These are phyloP conservation scores for Octodon degus DNA, from an alignment of 2,113 vertebrate species.

Conservation along the genomic window DNA sequence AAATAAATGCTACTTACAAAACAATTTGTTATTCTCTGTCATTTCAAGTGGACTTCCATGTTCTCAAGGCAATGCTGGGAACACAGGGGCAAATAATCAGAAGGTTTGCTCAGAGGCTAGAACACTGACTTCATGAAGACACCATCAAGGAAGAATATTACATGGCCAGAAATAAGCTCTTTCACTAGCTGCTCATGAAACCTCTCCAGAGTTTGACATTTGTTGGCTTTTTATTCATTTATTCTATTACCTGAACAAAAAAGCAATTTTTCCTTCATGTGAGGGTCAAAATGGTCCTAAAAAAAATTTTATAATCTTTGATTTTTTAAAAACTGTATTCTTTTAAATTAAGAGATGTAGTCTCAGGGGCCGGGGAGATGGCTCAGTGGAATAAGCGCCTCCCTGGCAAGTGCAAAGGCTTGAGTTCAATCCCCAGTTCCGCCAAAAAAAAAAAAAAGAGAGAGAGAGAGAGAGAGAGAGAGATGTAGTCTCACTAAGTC, in stretches of 20 bases:
- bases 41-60: background rate
- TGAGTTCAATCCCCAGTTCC: no score
- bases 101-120: background rate
- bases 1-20: background rate
- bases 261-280: conserved; percentile 12
- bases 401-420: no score
- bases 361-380: no score
- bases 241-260: conserved; percentile 29
- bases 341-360: background rate
- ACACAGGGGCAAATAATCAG: background rate
- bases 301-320: conserved; percentile 34
- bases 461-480: no score
- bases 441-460: no score
- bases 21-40: background rate
- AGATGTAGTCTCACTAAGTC: background rate
- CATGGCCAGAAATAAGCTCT: background rate
- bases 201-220: background rate
- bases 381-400: no score
- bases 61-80: conserved; percentile 12
- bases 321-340: background rate
- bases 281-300: background rate
- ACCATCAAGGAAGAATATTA: conserved; percentile 1
- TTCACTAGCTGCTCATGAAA: conserved; percentile 6
- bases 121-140: background rate
- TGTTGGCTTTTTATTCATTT: background rate